Conservation (phyloP, 2,888 invertebrate genomes). For the Apocheima hispidaria region DNA sequence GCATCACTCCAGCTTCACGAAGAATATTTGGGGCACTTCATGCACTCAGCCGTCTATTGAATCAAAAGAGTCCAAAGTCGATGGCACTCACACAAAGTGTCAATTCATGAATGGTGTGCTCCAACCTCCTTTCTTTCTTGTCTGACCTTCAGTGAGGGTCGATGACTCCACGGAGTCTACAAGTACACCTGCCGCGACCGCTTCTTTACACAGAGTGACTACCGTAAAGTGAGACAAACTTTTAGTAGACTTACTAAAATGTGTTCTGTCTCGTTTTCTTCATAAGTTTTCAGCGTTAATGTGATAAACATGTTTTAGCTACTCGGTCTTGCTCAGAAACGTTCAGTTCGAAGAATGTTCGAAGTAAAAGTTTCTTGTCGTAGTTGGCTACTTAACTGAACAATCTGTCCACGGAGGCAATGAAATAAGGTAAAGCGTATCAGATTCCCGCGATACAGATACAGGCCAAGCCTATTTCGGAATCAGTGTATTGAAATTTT, state of each 20-base stretch:
- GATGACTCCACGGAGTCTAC: slow-evolving; percentile 47
- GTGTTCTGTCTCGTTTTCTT: not conserved
- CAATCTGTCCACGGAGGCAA: too few species aligned
- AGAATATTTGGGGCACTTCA: slow-evolving; percentile 5
- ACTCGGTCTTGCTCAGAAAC: too few species aligned
- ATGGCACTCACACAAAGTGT: slow-evolving; percentile 26
- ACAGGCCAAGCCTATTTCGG: too few species aligned
- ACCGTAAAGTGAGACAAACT: slow-evolving; percentile 1
- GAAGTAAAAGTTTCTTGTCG: too few species aligned
- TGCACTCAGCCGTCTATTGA: slow-evolving; percentile 7
- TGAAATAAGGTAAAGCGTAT: too few species aligned
- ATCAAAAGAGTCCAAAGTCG: slow-evolving; percentile 16
- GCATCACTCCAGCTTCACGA: slow-evolving; percentile 1
- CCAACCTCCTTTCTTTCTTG: slow-evolving; percentile 51
- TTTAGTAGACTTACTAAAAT: not conserved
- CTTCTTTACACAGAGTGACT: slow-evolving; percentile 43
- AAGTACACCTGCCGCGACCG: slow-evolving; percentile 54
- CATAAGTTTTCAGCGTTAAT: not conserved
- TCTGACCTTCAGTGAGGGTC: slow-evolving; percentile 59
- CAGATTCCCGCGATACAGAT: too few species aligned
- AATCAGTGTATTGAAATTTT: too few species aligned
- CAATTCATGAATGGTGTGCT: slow-evolving; percentile 35
- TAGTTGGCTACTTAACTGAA: too few species aligned
- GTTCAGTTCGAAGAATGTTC: too few species aligned
- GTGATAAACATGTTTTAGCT: not conserved